A percentile compares a stretch with the other conserved stretches of the same genome.
These are phyloP conservation scores for Pandion haliaetus DNA, from an alignment of 2,113 vertebrate genomes.

Conservation along the genomic window DNA sequence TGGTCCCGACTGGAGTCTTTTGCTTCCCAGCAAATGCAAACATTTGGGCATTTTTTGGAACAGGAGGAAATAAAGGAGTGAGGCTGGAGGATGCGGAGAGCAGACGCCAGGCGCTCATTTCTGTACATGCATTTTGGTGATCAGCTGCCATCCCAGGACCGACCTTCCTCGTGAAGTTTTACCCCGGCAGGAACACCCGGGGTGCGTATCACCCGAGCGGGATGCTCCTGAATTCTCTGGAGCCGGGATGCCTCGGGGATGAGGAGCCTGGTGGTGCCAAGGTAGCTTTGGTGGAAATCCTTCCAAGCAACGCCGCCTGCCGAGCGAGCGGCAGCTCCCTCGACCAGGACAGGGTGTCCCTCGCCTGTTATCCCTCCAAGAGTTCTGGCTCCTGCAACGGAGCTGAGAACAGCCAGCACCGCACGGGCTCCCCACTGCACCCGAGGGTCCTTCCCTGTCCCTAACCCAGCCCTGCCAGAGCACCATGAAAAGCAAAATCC, in stretches of 20 bases:
- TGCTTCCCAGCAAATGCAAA: background rate
- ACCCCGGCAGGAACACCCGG: fast-evolving
- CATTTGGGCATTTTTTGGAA: background rate
- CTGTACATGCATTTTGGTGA: fast-evolving
- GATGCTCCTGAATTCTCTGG: background rate
- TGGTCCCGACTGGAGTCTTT: background rate
- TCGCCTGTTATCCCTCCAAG: background rate
- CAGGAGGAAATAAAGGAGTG: background rate
- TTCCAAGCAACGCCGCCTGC: background rate
- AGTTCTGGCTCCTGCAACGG: background rate
- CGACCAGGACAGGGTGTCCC: background rate
- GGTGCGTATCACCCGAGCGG: fast-evolving
- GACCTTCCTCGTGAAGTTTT: background rate
- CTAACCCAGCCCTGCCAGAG: background rate
- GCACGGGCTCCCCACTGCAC: fast-evolving
- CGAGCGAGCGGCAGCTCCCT: background rate
- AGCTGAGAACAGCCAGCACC: background rate
- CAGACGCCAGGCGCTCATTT: background rate
- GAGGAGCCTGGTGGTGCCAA: fast-evolving
- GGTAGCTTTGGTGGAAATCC: background rate
- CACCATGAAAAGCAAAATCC: background rate
- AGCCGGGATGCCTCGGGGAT: background rate
- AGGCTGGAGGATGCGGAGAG: background rate
- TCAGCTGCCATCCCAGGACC: background rate
- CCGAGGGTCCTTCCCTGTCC: background rate